Evolutionary conservation across 2,113 vertebrate species (phyloP).

Genomic region (Saguinus imperator): DNA sequence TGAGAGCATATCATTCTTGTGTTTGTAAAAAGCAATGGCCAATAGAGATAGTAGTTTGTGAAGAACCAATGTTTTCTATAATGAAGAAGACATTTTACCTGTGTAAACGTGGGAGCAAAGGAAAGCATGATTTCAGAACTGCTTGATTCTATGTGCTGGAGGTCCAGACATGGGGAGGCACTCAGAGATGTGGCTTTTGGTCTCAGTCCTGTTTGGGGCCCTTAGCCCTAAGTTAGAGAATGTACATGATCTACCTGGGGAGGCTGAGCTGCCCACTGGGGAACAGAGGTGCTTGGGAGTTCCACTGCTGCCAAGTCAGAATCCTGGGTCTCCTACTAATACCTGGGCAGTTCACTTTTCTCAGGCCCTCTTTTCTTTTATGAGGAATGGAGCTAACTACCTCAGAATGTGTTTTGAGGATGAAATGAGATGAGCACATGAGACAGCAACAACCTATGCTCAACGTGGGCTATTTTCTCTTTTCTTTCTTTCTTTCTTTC

Average conservation of each 20-base stretch:
- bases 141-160: neutral
- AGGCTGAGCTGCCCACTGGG: fast-evolving
- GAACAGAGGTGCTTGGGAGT: neutral
- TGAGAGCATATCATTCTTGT: neutral
- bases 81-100: neutral
- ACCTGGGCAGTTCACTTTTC: neutral
- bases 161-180: neutral
- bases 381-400: neutral
- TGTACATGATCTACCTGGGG: fast-evolving
- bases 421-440: neutral
- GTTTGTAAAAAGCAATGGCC: slow-evolving; percentile 31
- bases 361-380: neutral
- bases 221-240: neutral
- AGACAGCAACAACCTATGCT: neutral
- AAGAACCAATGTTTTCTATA: neutral
- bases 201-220: neutral
- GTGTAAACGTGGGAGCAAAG: neutral
- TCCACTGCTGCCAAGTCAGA: fast-evolving
- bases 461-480: neutral
- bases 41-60: neutral
- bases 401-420: neutral
- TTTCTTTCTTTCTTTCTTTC: too few relatives aligned
- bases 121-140: neutral
- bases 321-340: neutral
- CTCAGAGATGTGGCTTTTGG: neutral